phyloP scores from a whole-genome alignment of 1,140 invertebrate genomes.

The Sipha flava region DNA sequence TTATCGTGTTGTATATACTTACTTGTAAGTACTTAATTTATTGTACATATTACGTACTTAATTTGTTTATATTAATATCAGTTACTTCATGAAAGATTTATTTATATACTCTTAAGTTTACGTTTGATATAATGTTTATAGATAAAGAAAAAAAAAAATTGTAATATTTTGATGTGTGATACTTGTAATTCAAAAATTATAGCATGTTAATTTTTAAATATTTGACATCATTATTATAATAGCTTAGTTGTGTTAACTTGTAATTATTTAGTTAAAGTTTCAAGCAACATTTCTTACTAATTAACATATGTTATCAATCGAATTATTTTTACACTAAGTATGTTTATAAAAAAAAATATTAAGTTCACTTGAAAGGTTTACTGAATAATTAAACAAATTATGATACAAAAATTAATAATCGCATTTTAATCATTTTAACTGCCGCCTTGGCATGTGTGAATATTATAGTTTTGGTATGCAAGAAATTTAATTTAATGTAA shows the following conservation, averaged over 20 bases:
- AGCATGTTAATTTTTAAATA: conserved; percentile 23
- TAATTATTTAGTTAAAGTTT: conserved; percentile 7
- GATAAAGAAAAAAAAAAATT: not conserved
- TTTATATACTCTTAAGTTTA: not conserved
- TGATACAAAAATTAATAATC: not conserved
- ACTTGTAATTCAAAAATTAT: not conserved
- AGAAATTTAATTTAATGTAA: too few relatives aligned
- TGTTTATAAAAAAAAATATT: not conserved
- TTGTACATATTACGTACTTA: conserved; percentile 16
- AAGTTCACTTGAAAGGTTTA: not conserved
- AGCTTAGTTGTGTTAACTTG: not conserved
- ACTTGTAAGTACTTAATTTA: conserved; percentile 24
- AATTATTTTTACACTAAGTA: not conserved
- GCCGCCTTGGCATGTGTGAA: too few relatives aligned
- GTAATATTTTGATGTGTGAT: conserved; percentile 6
- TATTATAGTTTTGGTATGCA: too few relatives aligned
- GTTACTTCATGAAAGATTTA: not conserved
- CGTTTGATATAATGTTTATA: not conserved
- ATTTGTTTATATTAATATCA: conserved; percentile 11
- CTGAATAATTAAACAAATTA: conserved; percentile 5
- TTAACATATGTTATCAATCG: not conserved
- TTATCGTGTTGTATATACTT: conserved; percentile 17
- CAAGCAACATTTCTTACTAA: not conserved
- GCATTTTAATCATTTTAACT: not conserved
- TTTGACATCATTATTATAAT: not conserved